Percentiles rank a stretch among this genome's conserved stretches.
Conservation (phyloP, 2,888 invertebrate genomes). For the Ormyrus rosae region DNA sequence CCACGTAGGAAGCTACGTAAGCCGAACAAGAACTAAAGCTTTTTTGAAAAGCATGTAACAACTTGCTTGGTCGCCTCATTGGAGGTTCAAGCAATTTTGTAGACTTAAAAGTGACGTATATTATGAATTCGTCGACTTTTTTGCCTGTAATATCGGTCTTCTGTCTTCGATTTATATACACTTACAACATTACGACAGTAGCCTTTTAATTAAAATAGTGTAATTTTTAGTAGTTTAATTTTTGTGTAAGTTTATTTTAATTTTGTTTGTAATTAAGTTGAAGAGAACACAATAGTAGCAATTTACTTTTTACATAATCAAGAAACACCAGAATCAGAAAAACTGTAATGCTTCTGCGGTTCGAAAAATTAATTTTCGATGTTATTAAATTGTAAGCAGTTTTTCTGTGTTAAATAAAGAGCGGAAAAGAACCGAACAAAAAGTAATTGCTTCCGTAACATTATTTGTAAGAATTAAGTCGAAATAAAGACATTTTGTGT, state of each 20-base stretch:
- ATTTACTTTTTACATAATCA: constrained; percentile 70
- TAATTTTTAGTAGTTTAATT: constrained; percentile 54
- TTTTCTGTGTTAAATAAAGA: constrained; percentile 45
- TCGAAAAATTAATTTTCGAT: constrained; percentile 41
- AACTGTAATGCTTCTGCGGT: constrained; percentile 29
- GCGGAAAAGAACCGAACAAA: constrained; percentile 58
- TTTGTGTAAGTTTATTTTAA: constrained; percentile 69
- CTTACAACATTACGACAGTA: constrained; percentile 42
- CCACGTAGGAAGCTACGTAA: constrained; percentile 65
- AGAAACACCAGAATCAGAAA: constrained; percentile 51
- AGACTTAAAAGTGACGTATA: constrained; percentile 49
- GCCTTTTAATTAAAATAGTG: constrained; percentile 44
- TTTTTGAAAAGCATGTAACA: constrained; percentile 52
- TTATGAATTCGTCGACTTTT: constrained; percentile 47
- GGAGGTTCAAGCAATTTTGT: constrained; percentile 52
- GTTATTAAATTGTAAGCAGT: constrained; percentile 36
- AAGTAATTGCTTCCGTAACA: constrained; percentile 70
- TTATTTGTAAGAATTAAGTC: constrained; percentile 67
- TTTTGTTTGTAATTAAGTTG: constrained; percentile 70
- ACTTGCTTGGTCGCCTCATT: constrained; percentile 50
- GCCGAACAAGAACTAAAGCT: constrained; percentile 25
- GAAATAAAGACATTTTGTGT: constrained; percentile 71
- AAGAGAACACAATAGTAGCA: constrained; percentile 65
- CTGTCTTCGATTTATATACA: constrained; percentile 56
- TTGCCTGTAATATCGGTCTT: constrained; percentile 49